A percentile compares a stretch with the other conserved stretches of the same genome.
phyloP scores from a whole-genome alignment of 1,140 invertebrate genomes.

The Euwallacea fornicatus region DNA sequence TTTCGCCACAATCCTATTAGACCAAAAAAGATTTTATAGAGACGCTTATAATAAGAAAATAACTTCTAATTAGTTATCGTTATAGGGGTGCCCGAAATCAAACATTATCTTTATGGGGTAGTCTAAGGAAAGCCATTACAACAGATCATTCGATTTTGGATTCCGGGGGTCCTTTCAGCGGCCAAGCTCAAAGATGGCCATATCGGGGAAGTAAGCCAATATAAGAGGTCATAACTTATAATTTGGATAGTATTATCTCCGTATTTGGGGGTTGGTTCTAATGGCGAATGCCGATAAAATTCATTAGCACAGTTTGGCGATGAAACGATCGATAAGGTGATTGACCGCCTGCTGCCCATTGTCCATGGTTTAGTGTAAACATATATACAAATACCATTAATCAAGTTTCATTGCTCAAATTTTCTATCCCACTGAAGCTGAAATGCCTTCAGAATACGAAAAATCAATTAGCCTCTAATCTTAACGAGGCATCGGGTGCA shows the following conservation, averaged over 20 bases:
- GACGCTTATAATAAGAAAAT: background rate
- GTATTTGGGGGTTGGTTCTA: slow-evolving; percentile 37
- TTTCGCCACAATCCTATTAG: slow-evolving; percentile 29
- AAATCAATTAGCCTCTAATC: slow-evolving; percentile 34
- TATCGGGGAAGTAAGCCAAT: slow-evolving; percentile 44
- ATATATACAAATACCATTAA: no score
- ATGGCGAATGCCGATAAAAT: slow-evolving; percentile 44
- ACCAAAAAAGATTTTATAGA: no score
- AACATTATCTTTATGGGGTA: slow-evolving; percentile 30
- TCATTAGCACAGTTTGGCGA: slow-evolving; percentile 39
- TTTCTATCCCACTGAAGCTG: background rate
- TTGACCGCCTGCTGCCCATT: background rate
- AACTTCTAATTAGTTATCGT: slow-evolving; percentile 32
- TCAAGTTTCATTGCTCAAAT: no score
- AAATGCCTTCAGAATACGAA: slow-evolving; percentile 1
- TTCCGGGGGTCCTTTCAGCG: slow-evolving; percentile 29
- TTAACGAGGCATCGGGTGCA: slow-evolving; percentile 34
- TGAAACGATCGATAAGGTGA: background rate
- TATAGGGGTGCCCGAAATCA: slow-evolving; percentile 27
- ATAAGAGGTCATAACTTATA: slow-evolving; percentile 48
- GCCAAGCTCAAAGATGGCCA: slow-evolving; percentile 30
- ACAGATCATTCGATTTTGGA: slow-evolving; percentile 30
- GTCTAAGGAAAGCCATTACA: slow-evolving; percentile 20
- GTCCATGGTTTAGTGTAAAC: no score
- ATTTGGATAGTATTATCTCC: slow-evolving; percentile 45